Evolutionary conservation across 2,113 vertebrate genomes (phyloP), one percentile per base, ranked within the genome.

Genomic region (Hymenochirus boettgeri): DNA sequence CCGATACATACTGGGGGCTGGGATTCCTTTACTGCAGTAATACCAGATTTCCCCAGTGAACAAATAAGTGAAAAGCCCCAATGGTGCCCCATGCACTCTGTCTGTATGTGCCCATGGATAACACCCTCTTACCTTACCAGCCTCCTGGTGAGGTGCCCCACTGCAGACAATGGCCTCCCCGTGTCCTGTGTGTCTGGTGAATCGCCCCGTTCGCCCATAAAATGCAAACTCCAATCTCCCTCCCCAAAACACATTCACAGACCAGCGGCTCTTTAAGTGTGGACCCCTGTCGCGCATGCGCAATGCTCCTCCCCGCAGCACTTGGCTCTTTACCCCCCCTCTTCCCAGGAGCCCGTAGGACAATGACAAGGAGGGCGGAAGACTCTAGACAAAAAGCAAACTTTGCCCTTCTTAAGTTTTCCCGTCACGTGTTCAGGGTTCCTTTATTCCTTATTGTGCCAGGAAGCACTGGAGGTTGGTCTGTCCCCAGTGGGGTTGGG

Each of bases 221-320:
- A 52, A 58, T 52, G 22, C n/a, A 51, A 52, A 22, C 23, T 22
- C 13, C 53, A n/a, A 39, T 66, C 46, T 59, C 17, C 56, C n/a
- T n/a, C n/a, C 55, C 24, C 31, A 13, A 12, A 31, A 59, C 55
- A 67, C 31, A 51, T 29, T 55, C 35, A 54, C 33, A 35, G 37
- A 17, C 5, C 33, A 17, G 45, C 54, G 2, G 22, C 42, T 50
- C 29, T 10, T 56, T n/a, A 47, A 33, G 19, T 7, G n/a, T 2
- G n/a, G 46, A 37, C 39, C 22, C 22, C 55, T 51, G n/a, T n/a
- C 12, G 55, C 64, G 45, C 64, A 67, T 67, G 64, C 35, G 64
- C 64, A 21, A 10, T 22, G 39, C 55, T 55, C 54, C 64, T 46
- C 18, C 35, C 63, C 31, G 26, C 62, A 24, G 27, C 25, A 55